Conservation (phyloP, 2,113 vertebrate genomes). For the Eurypyga helias region DNA sequence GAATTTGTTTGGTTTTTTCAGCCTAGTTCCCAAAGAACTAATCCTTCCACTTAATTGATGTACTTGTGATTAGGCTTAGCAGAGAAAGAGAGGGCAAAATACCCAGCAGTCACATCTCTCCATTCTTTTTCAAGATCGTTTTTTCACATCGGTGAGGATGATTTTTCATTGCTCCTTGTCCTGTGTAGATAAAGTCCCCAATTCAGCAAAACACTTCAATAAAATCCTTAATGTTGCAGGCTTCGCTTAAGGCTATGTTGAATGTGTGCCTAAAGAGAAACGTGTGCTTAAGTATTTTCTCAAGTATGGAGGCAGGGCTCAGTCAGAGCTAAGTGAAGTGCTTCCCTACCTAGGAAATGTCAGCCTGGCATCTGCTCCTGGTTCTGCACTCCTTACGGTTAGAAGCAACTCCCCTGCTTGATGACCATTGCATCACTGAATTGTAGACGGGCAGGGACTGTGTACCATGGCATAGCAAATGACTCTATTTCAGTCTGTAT, state of each 20-base stretch:
- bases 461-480: background rate
- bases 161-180: background rate
- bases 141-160: background rate
- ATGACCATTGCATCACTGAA: background rate
- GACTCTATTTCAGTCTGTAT: background rate
- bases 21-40: background rate
- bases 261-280: background rate
- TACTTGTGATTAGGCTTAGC: background rate
- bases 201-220: background rate
- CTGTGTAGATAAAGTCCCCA: background rate
- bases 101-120: background rate
- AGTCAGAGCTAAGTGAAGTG: background rate
- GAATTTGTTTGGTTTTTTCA: background rate
- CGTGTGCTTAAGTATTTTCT: background rate
- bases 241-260: fast-evolving
- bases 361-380: background rate
- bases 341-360: background rate
- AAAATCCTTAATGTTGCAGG: background rate
- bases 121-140: background rate
- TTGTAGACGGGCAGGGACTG: background rate
- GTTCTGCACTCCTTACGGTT: background rate
- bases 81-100: background rate
- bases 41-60: background rate
- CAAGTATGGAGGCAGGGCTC: background rate
- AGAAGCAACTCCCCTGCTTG: background rate